Conservation (phyloP, 2,113 vertebrate genomes). For the Equus przewalskii region DNA sequence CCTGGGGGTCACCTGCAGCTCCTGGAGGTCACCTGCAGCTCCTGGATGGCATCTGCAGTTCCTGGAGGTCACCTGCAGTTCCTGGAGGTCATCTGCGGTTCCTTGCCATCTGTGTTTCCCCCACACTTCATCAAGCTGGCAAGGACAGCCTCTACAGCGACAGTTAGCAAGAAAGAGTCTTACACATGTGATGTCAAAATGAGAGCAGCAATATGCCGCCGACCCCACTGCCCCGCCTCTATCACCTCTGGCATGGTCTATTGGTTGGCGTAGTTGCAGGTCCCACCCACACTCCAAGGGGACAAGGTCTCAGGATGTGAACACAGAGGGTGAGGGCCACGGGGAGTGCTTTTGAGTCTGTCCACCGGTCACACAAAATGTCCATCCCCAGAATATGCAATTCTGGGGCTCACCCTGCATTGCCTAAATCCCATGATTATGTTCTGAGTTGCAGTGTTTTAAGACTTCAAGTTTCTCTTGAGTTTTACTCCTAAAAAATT, state of each 20-base stretch:
- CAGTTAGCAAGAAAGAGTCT: not conserved
- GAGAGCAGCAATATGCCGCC: not conserved
- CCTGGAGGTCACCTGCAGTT: not conserved
- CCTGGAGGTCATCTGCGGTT: not conserved
- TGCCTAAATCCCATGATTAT: no score
- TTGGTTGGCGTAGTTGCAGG: fast-evolving
- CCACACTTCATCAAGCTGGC: not conserved
- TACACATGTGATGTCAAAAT: fast-evolving
- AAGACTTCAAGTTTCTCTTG: not conserved
- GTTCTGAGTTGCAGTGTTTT: not conserved
- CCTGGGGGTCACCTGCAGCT: not conserved
- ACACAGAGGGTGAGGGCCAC: fast-evolving
- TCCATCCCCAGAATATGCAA: fast-evolving
- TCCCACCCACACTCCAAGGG: not conserved
- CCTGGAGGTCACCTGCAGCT: fast-evolving
- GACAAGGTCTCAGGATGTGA: not conserved
- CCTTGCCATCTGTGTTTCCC: fast-evolving
- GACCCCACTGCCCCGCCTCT: no score
- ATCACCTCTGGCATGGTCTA: fast-evolving
- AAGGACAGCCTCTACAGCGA: fast-evolving
- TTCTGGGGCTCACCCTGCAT: no score
- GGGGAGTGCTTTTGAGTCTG: fast-evolving
- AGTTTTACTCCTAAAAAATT: not conserved
- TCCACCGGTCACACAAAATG: no score
- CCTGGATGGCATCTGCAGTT: no score